Conservation (phyloP, 2,888 invertebrate species). For the Creontiades dilutus region DNA sequence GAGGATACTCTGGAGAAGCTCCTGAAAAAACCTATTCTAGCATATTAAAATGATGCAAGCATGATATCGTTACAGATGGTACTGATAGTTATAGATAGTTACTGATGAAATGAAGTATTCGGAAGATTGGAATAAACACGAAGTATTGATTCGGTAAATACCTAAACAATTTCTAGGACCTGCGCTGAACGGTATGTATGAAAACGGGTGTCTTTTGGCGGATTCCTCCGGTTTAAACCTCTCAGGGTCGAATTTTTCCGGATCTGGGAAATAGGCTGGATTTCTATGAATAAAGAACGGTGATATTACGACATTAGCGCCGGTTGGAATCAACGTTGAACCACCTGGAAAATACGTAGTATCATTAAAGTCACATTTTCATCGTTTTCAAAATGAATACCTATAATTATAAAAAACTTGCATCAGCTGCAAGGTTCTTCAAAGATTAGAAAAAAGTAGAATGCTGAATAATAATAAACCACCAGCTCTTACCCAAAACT, state of each 20-base stretch:
- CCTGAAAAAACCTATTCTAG: no score
- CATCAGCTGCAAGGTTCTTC: no score
- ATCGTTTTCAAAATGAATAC: background rate
- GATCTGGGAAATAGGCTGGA: slow-evolving; percentile 26
- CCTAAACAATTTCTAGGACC: slow-evolving; percentile 79
- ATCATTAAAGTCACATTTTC: background rate
- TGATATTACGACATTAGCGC: slow-evolving; percentile 23
- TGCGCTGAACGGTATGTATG: slow-evolving; percentile 79
- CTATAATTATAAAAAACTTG: no score
- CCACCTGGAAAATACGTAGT: background rate
- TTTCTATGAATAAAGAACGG: slow-evolving; percentile 49
- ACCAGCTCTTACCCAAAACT: slow-evolving; percentile 41
- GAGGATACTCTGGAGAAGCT: no score
- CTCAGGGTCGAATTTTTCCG: slow-evolving; percentile 54
- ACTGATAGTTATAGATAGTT: no score
- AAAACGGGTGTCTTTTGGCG: slow-evolving; percentile 78
- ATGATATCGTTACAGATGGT: no score
- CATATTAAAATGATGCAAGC: no score
- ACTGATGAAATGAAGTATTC: no score
- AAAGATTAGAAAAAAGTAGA: no score
- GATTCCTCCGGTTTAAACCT: slow-evolving; percentile 45
- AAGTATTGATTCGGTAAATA: no score
- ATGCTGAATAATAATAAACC: background rate
- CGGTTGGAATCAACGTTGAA: slow-evolving; percentile 19
- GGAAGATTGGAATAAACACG: no score